These are phyloP conservation scores for Crioceris asparagi DNA, from an alignment of 2,888 invertebrate species.

Conservation along the genomic window DNA sequence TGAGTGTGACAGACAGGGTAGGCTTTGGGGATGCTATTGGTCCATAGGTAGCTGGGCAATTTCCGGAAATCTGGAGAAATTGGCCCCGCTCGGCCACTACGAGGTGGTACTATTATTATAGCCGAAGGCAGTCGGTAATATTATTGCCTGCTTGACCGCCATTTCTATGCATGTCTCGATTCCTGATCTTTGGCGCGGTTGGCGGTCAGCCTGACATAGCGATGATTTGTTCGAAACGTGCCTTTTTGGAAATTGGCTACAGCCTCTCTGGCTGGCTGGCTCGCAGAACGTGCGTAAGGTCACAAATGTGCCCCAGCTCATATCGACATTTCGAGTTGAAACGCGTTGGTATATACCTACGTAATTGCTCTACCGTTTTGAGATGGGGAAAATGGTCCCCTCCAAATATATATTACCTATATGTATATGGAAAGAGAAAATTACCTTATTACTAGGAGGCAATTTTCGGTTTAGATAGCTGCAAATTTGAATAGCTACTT, in stretches of 20 bases:
- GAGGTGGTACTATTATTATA: constrained; percentile 29
- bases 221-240: constrained; percentile 39
- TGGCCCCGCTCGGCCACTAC: constrained; percentile 24
- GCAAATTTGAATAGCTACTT: too few relatives aligned
- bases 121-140: too few relatives aligned
- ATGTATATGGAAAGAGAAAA: too few relatives aligned
- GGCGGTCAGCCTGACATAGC: constrained; percentile 32
- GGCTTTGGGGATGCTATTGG: background rate
- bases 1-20: background rate
- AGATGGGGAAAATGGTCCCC: too few relatives aligned
- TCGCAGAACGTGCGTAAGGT: background rate
- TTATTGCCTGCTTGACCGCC: constrained; percentile 37
- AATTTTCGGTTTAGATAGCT: too few relatives aligned
- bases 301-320: too few relatives aligned
- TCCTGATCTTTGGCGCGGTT: constrained; percentile 31
- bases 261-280: constrained; percentile 7
- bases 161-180: constrained; percentile 37
- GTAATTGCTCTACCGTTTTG: too few relatives aligned
- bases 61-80: constrained; percentile 36
- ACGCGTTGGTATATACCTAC: too few relatives aligned
- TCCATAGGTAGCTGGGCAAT: too few relatives aligned
- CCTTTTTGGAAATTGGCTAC: constrained; percentile 1
- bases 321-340: too few relatives aligned
- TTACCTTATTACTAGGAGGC: too few relatives aligned
- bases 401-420: too few relatives aligned